phyloP scores from a whole-genome alignment of 2,797 vertebrate species.

The Pteropus rufus region DNA sequence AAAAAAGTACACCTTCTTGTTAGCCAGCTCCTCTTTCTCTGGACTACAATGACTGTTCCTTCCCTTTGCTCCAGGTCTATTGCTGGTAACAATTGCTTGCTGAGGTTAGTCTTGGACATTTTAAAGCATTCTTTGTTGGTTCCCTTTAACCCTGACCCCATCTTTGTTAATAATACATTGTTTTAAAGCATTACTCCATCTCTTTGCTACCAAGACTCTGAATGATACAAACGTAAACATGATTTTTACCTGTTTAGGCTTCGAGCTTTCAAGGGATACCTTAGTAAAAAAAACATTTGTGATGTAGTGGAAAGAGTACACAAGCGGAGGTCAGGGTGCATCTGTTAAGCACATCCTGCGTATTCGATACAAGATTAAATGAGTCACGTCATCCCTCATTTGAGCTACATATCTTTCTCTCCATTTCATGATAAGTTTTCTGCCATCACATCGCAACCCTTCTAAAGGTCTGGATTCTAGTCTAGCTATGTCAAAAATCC shows the following conservation, averaged over 20 bases:
- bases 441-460: not conserved
- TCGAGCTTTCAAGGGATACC: not conserved
- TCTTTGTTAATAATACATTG: not conserved
- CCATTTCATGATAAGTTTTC: not conserved
- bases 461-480: not conserved
- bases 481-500: not conserved
- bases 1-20: not conserved
- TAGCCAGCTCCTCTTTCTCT: not conserved
- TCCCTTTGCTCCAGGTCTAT: not conserved
- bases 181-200: not conserved
- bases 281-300: not conserved
- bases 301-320: not conserved
- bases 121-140: not conserved
- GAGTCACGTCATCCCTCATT: not conserved
- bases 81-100: not conserved
- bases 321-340: not conserved
- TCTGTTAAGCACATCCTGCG: not conserved
- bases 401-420: not conserved
- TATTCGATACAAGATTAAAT: not conserved
- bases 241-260: not conserved
- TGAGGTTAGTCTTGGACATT: not conserved
- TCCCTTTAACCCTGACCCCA: not conserved
- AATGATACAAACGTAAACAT: not conserved
- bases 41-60: not conserved
- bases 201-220: not conserved